Conservation (phyloP, 2,888 invertebrate genomes). For the Thecophora atra region DNA sequence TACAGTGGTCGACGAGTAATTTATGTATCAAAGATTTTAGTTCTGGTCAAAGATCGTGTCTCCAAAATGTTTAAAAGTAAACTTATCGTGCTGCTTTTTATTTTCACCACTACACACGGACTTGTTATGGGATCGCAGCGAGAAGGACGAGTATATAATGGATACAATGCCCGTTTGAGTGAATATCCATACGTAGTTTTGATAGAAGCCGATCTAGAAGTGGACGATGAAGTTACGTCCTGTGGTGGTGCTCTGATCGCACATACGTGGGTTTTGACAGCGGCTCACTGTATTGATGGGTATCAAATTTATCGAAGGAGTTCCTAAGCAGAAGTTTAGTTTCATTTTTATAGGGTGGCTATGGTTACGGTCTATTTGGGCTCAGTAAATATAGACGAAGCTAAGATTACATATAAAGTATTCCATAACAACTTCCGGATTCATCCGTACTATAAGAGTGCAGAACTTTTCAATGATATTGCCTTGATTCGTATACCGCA, state of each 20-base stretch:
- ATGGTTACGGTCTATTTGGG: conserved; percentile 8
- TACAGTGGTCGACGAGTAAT: too few relatives aligned
- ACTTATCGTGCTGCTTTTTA: too few relatives aligned
- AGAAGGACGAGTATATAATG: neutral
- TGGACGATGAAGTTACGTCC: neutral
- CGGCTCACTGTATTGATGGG: neutral
- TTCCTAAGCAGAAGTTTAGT: too few relatives aligned
- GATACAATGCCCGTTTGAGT: neutral
- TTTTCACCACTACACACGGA: neutral
- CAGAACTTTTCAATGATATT: neutral
- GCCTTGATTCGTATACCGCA: neutral
- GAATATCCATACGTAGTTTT: conserved; percentile 17
- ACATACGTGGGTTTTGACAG: neutral
- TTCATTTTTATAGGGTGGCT: neutral
- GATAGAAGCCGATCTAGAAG: neutral
- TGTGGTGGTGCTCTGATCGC: neutral
- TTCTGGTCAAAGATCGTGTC: too few relatives aligned
- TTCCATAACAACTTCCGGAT: neutral
- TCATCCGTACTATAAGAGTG: neutral
- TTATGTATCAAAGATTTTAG: too few relatives aligned
- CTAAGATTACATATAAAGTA: neutral
- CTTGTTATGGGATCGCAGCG: neutral
- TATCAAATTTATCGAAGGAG: neutral
- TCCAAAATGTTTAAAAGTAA: too few relatives aligned
- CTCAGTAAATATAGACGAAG: neutral